These are phyloP conservation scores for Heterohyrax brucei DNA, from an alignment of 2,797 vertebrate species.

Conservation along the genomic window DNA sequence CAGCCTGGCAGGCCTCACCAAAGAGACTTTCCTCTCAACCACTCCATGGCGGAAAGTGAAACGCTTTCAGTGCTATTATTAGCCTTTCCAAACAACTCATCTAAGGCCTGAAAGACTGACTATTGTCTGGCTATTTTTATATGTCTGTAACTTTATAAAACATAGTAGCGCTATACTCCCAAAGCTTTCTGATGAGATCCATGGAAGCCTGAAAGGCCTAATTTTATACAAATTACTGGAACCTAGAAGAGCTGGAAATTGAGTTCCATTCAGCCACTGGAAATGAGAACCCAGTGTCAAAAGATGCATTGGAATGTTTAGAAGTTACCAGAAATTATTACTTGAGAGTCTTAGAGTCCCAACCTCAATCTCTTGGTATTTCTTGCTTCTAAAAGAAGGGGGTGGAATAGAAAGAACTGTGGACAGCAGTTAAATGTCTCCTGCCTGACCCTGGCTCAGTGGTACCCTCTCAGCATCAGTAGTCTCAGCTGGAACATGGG, in stretches of 20 bases:
- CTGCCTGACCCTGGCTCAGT: no score
- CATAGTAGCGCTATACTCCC: background rate
- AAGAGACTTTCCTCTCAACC: background rate
- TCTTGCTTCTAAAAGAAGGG: background rate
- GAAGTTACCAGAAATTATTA: background rate
- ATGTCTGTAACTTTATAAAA: background rate
- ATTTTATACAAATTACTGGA: background rate
- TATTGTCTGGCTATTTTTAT: background rate
- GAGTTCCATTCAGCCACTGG: background rate
- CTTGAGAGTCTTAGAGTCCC: background rate
- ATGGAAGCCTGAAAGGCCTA: background rate
- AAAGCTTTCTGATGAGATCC: background rate
- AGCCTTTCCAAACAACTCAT: background rate
- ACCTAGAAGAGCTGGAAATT: background rate
- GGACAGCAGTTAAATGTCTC: background rate
- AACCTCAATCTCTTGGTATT: background rate
- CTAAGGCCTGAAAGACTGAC: background rate
- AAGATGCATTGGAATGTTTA: background rate
- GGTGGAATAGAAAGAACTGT: background rate
- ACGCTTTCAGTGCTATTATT: background rate
- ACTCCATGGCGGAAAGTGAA: background rate
- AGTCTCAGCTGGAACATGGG: no score
- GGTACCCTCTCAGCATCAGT: background rate
- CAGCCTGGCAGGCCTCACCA: background rate
- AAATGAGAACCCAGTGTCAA: background rate